phyloP scores from a whole-genome alignment of 2,888 invertebrate species.

The Eurois occulta region DNA sequence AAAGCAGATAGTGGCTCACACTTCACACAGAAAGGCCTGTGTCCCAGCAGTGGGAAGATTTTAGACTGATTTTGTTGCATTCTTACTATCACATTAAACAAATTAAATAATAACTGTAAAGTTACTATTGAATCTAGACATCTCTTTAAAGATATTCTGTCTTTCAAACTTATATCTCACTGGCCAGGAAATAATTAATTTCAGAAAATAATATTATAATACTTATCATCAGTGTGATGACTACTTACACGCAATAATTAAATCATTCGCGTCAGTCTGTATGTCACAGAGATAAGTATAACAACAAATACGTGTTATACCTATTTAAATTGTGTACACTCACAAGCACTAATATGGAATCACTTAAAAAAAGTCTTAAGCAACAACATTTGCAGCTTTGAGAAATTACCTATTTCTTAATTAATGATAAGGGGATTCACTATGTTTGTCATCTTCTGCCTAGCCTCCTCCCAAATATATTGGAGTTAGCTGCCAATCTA shows the following conservation, averaged over 20 bases:
- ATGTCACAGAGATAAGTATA: slow-evolving; percentile 21
- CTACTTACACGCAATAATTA: slow-evolving; percentile 38
- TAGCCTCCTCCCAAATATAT: too few relatives aligned
- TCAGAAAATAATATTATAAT: too few relatives aligned
- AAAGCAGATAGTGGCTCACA: background rate
- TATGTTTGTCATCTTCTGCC: background rate
- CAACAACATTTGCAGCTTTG: background rate
- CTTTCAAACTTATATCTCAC: background rate
- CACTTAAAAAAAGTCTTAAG: background rate
- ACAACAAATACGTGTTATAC: background rate
- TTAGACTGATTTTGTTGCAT: background rate
- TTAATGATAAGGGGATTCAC: background rate
- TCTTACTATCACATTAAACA: background rate
- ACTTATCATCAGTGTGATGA: too few relatives aligned
- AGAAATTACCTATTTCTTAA: background rate
- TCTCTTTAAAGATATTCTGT: background rate
- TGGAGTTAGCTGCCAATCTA: too few relatives aligned
- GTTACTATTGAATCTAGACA: background rate
- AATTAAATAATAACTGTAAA: background rate
- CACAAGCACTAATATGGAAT: background rate
- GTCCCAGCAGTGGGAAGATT: background rate
- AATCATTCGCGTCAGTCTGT: slow-evolving; percentile 27
- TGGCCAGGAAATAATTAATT: slow-evolving; percentile 28
- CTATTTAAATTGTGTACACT: slow-evolving; percentile 2
- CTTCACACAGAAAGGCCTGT: background rate